Evolutionary conservation across 2,797 vertebrate species (phyloP).

Genomic region (Poeciliopsis infans): DNA sequence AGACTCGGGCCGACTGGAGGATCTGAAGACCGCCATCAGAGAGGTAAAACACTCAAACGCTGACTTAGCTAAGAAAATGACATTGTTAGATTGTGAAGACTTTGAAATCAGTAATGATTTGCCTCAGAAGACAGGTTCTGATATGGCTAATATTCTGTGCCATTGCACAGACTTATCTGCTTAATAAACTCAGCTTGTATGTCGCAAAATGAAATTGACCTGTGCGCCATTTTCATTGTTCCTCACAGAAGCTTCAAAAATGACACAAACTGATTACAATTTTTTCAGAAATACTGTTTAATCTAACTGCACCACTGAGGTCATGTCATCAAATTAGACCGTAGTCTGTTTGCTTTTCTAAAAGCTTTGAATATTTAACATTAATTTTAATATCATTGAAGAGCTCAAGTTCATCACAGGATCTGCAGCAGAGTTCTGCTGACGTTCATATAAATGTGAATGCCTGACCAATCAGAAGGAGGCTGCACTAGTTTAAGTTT

Average conservation of each 20-base stretch:
- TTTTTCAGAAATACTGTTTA: not conserved
- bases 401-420: not conserved
- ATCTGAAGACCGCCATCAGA: constrained; percentile 75
- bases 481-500: not conserved
- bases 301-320: not conserved
- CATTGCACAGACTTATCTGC: not conserved
- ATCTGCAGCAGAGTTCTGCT: not conserved
- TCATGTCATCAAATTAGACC: not conserved
- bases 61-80: not conserved
- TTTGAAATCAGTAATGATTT: not conserved
- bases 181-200: not conserved
- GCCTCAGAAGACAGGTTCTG: not conserved
- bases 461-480: not conserved
- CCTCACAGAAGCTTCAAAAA: not conserved
- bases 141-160: not conserved
- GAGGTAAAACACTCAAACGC: constrained; percentile 74
- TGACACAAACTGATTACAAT: not conserved
- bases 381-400: not conserved
- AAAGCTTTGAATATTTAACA: not conserved
- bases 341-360: not conserved
- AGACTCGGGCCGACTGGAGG: constrained; percentile 80
- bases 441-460: not conserved
- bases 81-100: not conserved
- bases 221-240: not conserved
- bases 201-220: not conserved